Evolutionary conservation across 2,797 vertebrate species (phyloP).

Genomic region (Caiman crocodilus): DNA sequence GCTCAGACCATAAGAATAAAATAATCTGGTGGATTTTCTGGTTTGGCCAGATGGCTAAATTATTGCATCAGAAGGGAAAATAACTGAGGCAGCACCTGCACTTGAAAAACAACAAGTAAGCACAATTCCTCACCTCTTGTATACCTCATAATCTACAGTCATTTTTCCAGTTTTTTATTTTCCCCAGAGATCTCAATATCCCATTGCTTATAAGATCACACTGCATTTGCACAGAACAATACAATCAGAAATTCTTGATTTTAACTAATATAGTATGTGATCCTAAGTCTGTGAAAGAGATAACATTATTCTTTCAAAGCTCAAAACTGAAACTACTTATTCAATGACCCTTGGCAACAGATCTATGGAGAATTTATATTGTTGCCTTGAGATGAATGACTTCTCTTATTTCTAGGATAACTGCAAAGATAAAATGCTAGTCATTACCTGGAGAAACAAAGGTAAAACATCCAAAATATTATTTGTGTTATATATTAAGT

Average conservation of each 20-base stretch:
- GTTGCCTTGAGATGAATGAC: not conserved
- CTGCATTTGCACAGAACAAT: not conserved
- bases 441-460: not conserved
- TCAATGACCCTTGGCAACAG: fast-evolving
- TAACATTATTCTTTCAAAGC: not conserved
- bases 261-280: not conserved
- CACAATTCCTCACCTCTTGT: not conserved
- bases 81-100: not conserved
- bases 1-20: not conserved
- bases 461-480: not conserved
- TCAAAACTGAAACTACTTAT: not conserved
- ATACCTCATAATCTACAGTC: not conserved
- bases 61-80: not conserved
- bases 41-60: not conserved
- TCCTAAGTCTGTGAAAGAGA: not conserved
- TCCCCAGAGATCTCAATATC: not conserved
- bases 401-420: not conserved
- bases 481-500: not conserved
- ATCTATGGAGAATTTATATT: not conserved
- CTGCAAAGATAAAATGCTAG: not conserved
- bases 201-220: not conserved
- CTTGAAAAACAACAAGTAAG: not conserved
- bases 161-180: no score
- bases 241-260: not conserved
- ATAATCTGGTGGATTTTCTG: not conserved